A percentile compares a stretch with the other conserved stretches of the same genome.
These are phyloP conservation scores for Centruroides sculpturatus DNA, from an alignment of 1,140 invertebrate species.

Conservation along the genomic window DNA sequence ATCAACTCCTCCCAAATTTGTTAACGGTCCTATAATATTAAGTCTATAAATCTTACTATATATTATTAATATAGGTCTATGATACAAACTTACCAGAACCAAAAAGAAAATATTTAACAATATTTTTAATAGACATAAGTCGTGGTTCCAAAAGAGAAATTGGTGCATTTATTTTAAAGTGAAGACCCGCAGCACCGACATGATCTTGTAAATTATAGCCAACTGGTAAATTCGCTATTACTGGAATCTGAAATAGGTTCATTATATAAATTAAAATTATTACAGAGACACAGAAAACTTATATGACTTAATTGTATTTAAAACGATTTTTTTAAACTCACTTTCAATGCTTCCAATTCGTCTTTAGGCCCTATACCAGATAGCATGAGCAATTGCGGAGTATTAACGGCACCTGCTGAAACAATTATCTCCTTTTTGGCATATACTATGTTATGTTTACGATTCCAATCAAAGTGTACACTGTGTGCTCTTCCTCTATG, in stretches of 20 bases:
- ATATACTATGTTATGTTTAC: slow-evolving; percentile 43
- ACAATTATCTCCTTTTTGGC: slow-evolving; percentile 60
- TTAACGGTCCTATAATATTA: slow-evolving; percentile 45
- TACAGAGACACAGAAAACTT: not conserved
- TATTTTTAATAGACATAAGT: slow-evolving; percentile 50
- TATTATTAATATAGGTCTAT: not conserved
- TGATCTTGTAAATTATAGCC: slow-evolving; percentile 37
- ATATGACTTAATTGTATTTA: no score
- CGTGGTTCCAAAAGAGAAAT: slow-evolving; percentile 58
- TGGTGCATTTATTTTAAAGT: slow-evolving; percentile 60
- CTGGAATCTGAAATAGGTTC: slow-evolving; percentile 33
- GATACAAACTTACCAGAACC: not conserved
- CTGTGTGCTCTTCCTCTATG: slow-evolving; percentile 56
- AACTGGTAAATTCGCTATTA: slow-evolving; percentile 29
- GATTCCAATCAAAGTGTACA: slow-evolving; percentile 52
- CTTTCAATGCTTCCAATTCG: slow-evolving; percentile 16
- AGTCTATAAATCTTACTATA: not conserved
- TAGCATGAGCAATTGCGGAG: slow-evolving; percentile 68
- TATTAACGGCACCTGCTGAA: slow-evolving; percentile 60
- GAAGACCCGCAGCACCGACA: slow-evolving; percentile 63
- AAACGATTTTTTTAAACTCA: not conserved
- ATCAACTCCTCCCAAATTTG: slow-evolving; percentile 64
- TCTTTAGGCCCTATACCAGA: slow-evolving; percentile 68
- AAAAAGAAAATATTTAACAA: slow-evolving; percentile 10
- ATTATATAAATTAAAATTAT: slow-evolving; percentile 12